These are phyloP conservation scores for Ataeniobius toweri DNA, from an alignment of 2,797 vertebrate genomes.

Conservation along the genomic window DNA sequence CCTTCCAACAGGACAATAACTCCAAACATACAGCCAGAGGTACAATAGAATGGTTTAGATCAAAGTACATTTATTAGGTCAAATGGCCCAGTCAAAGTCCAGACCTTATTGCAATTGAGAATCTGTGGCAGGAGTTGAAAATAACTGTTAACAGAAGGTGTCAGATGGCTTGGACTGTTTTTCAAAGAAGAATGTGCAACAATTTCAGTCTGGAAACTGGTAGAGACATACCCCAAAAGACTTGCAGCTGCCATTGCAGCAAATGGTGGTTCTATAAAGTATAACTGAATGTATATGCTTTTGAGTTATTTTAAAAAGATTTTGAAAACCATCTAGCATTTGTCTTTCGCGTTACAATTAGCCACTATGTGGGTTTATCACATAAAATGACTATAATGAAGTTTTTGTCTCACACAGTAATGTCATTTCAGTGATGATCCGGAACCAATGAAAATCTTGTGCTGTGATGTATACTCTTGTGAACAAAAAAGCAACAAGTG, in stretches of 20 bases:
- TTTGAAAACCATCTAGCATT: background rate
- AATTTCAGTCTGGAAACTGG: background rate
- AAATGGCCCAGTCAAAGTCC: background rate
- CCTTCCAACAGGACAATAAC: background rate
- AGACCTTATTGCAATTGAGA: background rate
- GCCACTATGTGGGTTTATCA: background rate
- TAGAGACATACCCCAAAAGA: background rate
- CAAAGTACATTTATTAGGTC: background rate
- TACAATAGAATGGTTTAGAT: background rate
- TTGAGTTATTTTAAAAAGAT: background rate
- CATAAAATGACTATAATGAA: background rate
- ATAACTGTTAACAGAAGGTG: background rate
- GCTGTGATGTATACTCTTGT: conserved; percentile 34
- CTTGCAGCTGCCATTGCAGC: background rate
- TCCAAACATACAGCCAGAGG: background rate
- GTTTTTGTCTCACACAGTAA: background rate
- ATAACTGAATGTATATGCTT: background rate
- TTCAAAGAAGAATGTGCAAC: background rate
- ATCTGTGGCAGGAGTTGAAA: background rate
- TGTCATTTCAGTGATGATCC: background rate
- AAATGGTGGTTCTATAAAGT: too few relatives aligned
- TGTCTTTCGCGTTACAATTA: background rate
- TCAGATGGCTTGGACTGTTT: background rate
- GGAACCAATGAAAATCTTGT: conserved; percentile 27
- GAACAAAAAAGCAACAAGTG: conserved; percentile 49